Evolutionary conservation across 1,140 invertebrate genomes (phyloP).

Genomic region (Bombyx mori): DNA sequence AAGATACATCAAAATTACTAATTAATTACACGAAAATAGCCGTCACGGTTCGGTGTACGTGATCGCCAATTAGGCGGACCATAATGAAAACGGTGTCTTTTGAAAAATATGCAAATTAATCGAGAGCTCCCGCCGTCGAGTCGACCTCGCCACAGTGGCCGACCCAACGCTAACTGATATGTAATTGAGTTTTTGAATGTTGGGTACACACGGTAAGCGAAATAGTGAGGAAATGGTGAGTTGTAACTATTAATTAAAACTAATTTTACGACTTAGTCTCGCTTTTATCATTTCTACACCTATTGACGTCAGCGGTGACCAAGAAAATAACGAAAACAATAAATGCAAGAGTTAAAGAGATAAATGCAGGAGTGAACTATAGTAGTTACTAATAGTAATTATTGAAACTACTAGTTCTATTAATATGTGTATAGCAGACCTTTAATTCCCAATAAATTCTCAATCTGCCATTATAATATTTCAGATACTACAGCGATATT

Average conservation of each 20-base stretch:
- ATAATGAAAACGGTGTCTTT: constrained; percentile 3
- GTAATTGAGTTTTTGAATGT: constrained; percentile 2
- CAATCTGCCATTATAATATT: too few relatives aligned
- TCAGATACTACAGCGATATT: too few relatives aligned
- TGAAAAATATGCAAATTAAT: constrained; percentile 6
- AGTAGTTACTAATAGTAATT: too few relatives aligned
- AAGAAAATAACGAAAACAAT: too few relatives aligned
- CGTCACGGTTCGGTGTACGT: not conserved
- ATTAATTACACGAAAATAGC: not conserved
- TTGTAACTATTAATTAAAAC: not conserved
- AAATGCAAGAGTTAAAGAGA: too few relatives aligned
- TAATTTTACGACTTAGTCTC: not conserved
- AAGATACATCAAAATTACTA: not conserved
- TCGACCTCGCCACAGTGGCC: not conserved
- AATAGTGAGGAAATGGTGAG: not conserved
- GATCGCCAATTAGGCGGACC: constrained; percentile 1
- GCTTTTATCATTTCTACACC: not conserved
- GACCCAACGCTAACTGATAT: constrained; percentile 1
- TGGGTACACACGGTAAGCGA: not conserved
- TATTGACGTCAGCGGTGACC: not conserved
- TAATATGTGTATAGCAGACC: too few relatives aligned
- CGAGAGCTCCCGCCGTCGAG: not conserved
- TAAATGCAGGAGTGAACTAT: too few relatives aligned
- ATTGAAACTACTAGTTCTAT: too few relatives aligned
- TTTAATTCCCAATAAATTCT: too few relatives aligned